Evolutionary conservation across 2,888 invertebrate species (phyloP).

Genomic region (Bruchidius siliquastri): DNA sequence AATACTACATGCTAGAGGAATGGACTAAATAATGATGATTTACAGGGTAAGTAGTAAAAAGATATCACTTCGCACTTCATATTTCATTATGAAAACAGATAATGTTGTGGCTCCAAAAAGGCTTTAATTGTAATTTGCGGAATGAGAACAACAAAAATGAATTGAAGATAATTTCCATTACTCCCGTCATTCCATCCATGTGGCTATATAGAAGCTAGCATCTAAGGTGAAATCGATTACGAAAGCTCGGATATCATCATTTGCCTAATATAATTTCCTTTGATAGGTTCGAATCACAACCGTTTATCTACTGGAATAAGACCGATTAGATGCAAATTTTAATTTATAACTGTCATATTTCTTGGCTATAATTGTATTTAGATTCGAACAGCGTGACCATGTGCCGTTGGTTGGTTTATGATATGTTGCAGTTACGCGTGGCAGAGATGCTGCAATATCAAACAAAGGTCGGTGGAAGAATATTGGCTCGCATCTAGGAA

Average conservation of each 20-base stretch:
- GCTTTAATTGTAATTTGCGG: no score
- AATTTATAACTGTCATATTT: neutral
- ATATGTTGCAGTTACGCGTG: neutral
- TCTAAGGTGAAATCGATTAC: neutral
- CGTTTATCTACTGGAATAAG: neutral
- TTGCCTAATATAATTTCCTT: neutral
- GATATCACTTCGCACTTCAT: no score
- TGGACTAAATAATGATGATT: no score
- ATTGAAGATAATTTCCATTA: no score
- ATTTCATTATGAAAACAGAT: no score
- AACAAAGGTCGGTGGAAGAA: no score
- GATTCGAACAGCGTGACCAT: neutral
- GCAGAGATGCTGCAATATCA: neutral
- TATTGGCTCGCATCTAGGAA: no score
- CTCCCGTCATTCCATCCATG: no score
- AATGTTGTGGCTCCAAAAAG: no score
- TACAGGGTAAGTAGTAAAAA: no score
- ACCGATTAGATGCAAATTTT: neutral
- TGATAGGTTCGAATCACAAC: neutral
- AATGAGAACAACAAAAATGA: no score
- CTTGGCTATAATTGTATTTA: neutral
- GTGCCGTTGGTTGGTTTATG: neutral
- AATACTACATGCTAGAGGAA: no score
- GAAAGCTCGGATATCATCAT: neutral
- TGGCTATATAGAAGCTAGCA: neutral